These are phyloP conservation scores for Lynx canadensis DNA, from an alignment of 2,113 vertebrate species.

Conservation along the genomic window DNA sequence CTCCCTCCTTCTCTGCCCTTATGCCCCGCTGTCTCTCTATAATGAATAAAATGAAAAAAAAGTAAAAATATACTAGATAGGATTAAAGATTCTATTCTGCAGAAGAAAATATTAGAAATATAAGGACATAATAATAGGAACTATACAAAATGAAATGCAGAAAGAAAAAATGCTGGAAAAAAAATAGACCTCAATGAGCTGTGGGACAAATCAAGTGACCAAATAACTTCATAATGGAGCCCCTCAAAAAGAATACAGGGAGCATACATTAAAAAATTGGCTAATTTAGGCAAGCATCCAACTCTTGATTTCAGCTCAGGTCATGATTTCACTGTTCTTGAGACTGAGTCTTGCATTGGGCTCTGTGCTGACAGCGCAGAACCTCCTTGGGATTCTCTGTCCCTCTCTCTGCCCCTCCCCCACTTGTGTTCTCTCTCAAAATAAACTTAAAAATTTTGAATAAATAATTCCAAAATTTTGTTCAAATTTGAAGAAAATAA, in stretches of 20 bases:
- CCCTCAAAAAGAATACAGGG: not conserved
- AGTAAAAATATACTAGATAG: not conserved
- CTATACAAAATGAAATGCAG: not conserved
- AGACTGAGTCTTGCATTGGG: too few relatives aligned
- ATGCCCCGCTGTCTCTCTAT: too few relatives aligned
- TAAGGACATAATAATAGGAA: not conserved
- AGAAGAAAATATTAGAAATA: not conserved
- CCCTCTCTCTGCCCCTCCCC: too few relatives aligned
- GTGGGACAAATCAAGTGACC: not conserved
- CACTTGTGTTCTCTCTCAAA: too few relatives aligned
- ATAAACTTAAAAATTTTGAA: not conserved
- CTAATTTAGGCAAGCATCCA: too few relatives aligned
- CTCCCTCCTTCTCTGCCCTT: too few relatives aligned
- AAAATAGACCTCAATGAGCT: not conserved
- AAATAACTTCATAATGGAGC: not conserved
- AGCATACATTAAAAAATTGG: not conserved
- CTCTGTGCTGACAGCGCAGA: too few relatives aligned
- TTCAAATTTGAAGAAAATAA: not conserved
- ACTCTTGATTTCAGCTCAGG: too few relatives aligned
- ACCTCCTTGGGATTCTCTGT: too few relatives aligned
- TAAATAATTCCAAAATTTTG: not conserved
- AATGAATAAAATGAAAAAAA: too few relatives aligned
- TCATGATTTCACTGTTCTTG: too few relatives aligned
- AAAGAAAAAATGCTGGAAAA: not conserved
- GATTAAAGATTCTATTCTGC: not conserved